Evolutionary conservation across 2,113 vertebrate species (phyloP).

Genomic region (Microtus pennsylvanicus): DNA sequence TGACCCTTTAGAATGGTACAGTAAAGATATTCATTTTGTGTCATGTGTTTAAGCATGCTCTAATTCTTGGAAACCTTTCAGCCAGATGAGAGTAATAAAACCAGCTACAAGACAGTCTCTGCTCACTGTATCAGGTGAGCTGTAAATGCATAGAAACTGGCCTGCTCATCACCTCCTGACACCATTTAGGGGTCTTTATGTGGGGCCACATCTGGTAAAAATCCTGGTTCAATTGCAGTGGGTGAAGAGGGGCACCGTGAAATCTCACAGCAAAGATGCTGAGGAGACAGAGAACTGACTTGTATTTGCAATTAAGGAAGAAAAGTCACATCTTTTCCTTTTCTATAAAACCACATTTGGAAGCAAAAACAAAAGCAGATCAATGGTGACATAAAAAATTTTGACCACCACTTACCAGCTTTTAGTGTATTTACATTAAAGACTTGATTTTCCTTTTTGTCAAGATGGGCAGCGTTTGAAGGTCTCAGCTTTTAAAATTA

Average conservation of each 20-base stretch:
- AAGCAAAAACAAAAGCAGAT: not conserved
- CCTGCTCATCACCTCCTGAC: not conserved
- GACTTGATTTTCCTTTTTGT: constrained; percentile 22
- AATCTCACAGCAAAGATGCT: not conserved
- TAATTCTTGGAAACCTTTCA: not conserved
- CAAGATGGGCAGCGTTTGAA: not conserved
- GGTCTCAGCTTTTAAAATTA: not conserved
- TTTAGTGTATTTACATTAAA: not conserved
- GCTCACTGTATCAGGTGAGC: not conserved
- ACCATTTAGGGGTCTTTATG: not conserved
- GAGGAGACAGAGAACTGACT: not conserved
- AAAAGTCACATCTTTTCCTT: not conserved
- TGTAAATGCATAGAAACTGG: not conserved
- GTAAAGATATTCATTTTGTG: not conserved
- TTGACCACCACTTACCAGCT: not conserved
- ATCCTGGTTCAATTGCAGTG: not conserved
- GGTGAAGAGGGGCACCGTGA: not conserved
- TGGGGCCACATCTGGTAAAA: not conserved
- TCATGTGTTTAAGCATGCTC: not conserved
- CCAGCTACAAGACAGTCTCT: not conserved
- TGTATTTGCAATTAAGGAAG: not conserved
- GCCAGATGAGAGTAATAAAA: not conserved
- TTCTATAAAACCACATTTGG: not conserved
- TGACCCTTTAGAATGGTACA: not conserved
- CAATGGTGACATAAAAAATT: not conserved